A percentile compares a stretch with the other conserved stretches of the same genome.
Evolutionary conservation across 2,888 invertebrate genomes (phyloP).

Genomic region (Hirtodrosophila cameraria): DNA sequence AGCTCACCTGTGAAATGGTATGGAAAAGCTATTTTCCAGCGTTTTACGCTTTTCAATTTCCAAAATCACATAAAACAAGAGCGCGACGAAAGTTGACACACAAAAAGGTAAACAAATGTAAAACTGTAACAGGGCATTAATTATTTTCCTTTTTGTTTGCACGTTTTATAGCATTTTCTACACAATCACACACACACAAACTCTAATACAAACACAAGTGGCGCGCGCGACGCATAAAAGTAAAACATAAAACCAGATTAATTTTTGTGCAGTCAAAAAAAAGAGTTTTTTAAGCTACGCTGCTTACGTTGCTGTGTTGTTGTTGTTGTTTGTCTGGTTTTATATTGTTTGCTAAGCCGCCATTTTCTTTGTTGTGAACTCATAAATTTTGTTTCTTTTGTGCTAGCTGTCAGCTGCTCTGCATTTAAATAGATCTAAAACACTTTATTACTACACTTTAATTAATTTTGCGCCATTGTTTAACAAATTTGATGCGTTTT

Average conservation of each 20-base stretch:
- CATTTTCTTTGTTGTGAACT: conserved; percentile 54
- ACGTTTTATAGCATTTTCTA: conserved; percentile 71
- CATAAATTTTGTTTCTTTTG: conserved; percentile 14
- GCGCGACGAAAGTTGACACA: conserved; percentile 71
- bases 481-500: conserved; percentile 32
- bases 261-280: conserved; percentile 67
- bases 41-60: conserved; percentile 33
- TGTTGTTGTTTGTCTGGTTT: conserved; percentile 29
- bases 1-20: conserved; percentile 44
- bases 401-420: neutral
- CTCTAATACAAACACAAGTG: conserved; percentile 32
- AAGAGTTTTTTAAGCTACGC: conserved; percentile 65
- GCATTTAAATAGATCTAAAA: neutral
- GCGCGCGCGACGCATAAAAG: conserved; percentile 60
- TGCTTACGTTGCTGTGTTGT: conserved; percentile 57
- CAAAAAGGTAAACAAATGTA: conserved; percentile 72
- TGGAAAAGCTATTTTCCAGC: conserved; percentile 34
- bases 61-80: conserved; percentile 49
- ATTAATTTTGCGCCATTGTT: conserved; percentile 27
- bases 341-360: conserved; percentile 67
- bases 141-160: conserved; percentile 52
- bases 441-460: conserved; percentile 15
- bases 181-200: conserved; percentile 35
- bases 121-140: conserved; percentile 61
- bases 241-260: conserved; percentile 79